Base-by-base conservation (phyloP, 2,888 invertebrate genomes). In the Prosopocoilus inquinatus region DNA sequence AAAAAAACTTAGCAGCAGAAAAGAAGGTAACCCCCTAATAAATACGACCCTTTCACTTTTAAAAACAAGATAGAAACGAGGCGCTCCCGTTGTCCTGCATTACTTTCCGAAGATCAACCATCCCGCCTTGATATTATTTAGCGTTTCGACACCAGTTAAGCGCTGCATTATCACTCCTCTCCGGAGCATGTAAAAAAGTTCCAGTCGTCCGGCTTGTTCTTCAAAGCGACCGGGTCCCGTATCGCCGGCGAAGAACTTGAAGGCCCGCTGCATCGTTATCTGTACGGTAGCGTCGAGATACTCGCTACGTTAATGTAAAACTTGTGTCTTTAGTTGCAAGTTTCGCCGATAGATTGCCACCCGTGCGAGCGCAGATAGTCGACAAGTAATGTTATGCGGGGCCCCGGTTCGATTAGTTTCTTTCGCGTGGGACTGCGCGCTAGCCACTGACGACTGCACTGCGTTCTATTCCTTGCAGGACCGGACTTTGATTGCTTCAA, bases 281-380 rank as follows among this genome's bases (percentile, higher is more conserved):
- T 73, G 62, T 60, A 75, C 76, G 67, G 76, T 76, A 76, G 76
- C 76, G 64, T 63, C 66, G 60, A 70, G 71, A 73, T 73, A 75
- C 67, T 67, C 66, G 65, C 49, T 67, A 70, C 67, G 67, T 72
- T 74, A 75, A 74, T 75, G 74, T 74, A 70, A 70, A 74, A 72
- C 68, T 72, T 70, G 66, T 72, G 74, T 72, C 72, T 72, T 73
- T 72, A 69, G 73, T 74, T 65, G 61, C 59, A 56, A 59, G 60
- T 56, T 61, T 55, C 57, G 66, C 71, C 72, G 72, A 64, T 67
- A 74, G 75, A 75, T 75, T 72, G 69, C 75, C 75, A 76, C 76
- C 75, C 75, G 57, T 59, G 61, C 28, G 50, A 49, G 45, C 47
- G 38, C 38, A 53, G 38, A 35, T 44, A 43, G 16, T 15, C 15